These are phyloP conservation scores for Hydrozoanthus gracilis DNA, from an alignment of 92 coral and sea anemone genomes.

Conservation along the genomic window DNA sequence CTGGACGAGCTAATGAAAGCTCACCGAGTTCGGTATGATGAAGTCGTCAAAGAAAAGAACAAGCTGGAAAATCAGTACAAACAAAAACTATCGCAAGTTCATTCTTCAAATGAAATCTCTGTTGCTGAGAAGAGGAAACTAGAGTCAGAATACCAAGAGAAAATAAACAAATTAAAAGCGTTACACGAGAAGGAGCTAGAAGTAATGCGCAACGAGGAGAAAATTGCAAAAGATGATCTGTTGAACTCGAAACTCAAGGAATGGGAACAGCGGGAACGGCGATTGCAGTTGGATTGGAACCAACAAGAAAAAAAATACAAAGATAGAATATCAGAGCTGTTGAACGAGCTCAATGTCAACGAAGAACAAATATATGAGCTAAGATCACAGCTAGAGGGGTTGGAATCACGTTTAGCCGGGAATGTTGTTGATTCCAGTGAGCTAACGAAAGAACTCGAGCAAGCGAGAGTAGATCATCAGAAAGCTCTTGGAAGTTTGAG, in stretches of 20 bases:
- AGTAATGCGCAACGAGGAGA: conserved; percentile 74
- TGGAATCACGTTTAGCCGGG: conserved; percentile 59
- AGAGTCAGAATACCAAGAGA: conserved; percentile 86
- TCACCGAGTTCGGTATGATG: conserved; percentile 94
- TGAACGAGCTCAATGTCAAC: conserved; percentile 76
- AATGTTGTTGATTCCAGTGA: conserved; percentile 61
- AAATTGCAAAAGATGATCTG: conserved; percentile 59
- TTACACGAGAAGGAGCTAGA: conserved; percentile 93
- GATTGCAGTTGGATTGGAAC: conserved; percentile 72
- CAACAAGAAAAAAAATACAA: conserved; percentile 92
- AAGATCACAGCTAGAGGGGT: conserved; percentile 67
- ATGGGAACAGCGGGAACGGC: conserved; percentile 79
- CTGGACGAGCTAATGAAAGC: conserved; percentile 98
- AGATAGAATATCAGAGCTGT: conserved; percentile 90
- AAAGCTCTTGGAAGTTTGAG: conserved; percentile 80
- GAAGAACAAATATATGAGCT: conserved; percentile 75
- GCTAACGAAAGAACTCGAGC: conserved; percentile 69
- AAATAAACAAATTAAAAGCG: conserved; percentile 81
- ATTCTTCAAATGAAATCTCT: conserved; percentile 68
- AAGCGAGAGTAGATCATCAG: conserved; percentile 64
- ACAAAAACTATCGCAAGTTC: conserved; percentile 65
- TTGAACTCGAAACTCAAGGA: conserved; percentile 49
- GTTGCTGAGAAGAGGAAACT: conserved; percentile 77
- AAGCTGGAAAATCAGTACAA: conserved; percentile 78
- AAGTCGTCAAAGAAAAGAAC: conserved; percentile 87